These are phyloP conservation scores for Aix galericulata DNA, from an alignment of 2,113 vertebrate species.

Conservation along the genomic window DNA sequence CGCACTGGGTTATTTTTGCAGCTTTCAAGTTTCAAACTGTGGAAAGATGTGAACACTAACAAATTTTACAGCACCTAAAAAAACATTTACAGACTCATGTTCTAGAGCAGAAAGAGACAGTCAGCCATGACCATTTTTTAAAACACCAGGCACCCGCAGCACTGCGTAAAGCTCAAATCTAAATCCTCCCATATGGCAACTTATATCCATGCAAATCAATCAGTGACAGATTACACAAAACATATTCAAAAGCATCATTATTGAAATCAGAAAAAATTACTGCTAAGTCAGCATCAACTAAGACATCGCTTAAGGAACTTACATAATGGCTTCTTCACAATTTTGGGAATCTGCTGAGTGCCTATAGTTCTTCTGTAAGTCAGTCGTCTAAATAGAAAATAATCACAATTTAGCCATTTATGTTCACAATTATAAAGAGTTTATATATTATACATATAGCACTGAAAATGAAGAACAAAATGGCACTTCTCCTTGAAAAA, in stretches of 20 bases:
- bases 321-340: conserved; percentile 81
- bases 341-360: conserved; percentile 77
- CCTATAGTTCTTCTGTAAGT: conserved; percentile 85
- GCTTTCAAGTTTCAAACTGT: neutral
- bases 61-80: neutral
- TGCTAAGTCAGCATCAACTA: neutral
- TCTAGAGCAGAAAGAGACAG: neutral
- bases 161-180: neutral
- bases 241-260: neutral
- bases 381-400: conserved; percentile 77
- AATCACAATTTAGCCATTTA: neutral
- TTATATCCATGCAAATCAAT: neutral
- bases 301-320: conserved; percentile 64
- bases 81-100: neutral
- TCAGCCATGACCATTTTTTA: neutral
- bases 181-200: neutral
- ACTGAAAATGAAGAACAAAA: neutral
- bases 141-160: neutral
- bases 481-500: neutral
- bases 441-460: neutral
- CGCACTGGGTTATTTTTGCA: neutral
- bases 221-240: neutral
- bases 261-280: neutral
- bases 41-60: neutral
- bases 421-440: neutral